These are phyloP conservation scores for Rhaphigaster nebulosa DNA, from an alignment of 2,888 invertebrate species.

Conservation along the genomic window DNA sequence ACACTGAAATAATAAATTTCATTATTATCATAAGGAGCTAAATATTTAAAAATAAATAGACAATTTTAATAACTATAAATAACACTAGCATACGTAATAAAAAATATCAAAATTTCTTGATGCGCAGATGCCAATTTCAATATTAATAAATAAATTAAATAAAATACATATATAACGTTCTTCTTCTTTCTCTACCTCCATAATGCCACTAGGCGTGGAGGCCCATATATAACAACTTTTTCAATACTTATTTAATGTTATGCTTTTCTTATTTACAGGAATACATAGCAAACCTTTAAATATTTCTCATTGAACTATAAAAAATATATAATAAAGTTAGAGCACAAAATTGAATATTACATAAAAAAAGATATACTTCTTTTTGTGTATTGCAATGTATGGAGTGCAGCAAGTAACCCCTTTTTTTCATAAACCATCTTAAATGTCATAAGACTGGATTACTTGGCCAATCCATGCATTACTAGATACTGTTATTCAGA, in stretches of 20 bases:
- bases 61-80: neutral
- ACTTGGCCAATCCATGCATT: constrained; percentile 49
- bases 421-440: constrained; percentile 1
- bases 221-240: neutral
- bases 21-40: neutral
- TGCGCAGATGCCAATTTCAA: neutral
- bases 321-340: neutral
- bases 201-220: too few species aligned
- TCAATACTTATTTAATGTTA: neutral
- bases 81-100: neutral
- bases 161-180: neutral
- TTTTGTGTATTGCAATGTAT: neutral
- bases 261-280: neutral
- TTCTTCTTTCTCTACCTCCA: too few species aligned
- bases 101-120: neutral
- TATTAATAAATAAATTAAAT: neutral
- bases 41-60: neutral
- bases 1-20: constrained; percentile 20
- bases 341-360: neutral
- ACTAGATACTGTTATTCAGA: neutral
- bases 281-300: neutral
- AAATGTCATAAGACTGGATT: neutral
- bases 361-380: neutral
- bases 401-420: constrained; percentile 47
- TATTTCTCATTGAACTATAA: neutral